Evolutionary conservation across 2,113 vertebrate species (phyloP).

Genomic region (Hyperoodon ampullatus): DNA sequence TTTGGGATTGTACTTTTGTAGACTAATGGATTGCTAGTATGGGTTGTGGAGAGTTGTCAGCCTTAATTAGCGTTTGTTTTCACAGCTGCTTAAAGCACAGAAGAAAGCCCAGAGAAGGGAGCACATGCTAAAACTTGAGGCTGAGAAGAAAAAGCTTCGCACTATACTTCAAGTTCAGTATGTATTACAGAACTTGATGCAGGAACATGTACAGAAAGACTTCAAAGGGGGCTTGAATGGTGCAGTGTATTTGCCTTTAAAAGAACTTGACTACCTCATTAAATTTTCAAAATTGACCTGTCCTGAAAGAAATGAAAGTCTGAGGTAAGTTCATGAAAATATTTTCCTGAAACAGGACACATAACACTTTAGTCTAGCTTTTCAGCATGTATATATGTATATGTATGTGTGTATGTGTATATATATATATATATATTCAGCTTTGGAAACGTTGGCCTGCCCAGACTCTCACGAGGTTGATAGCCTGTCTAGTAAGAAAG

Average conservation of each 20-base stretch:
- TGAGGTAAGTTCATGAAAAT: slow-evolving; percentile 87
- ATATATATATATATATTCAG: not conserved
- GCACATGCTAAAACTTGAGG: slow-evolving; percentile 87
- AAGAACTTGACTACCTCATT: slow-evolving; percentile 91
- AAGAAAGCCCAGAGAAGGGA: slow-evolving; percentile 90
- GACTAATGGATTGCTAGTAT: not conserved
- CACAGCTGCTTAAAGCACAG: slow-evolving; percentile 94
- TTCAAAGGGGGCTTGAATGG: slow-evolving; percentile 89
- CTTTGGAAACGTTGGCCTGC: not conserved
- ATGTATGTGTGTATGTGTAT: not conserved
- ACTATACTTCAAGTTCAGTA: slow-evolving; percentile 93
- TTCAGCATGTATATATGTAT: not conserved
- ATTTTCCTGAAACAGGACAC: not conserved
- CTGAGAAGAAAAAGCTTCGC: slow-evolving; percentile 90
- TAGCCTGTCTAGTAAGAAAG: not conserved
- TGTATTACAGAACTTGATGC: slow-evolving; percentile 90
- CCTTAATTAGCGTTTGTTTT: slow-evolving; percentile 52
- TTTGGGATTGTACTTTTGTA: not conserved
- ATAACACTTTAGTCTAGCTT: not conserved
- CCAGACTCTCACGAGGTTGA: not conserved
- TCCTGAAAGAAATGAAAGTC: slow-evolving; percentile 86
- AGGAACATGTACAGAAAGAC: slow-evolving; percentile 91
- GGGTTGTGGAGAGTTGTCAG: not conserved
- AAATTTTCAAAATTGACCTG: slow-evolving; percentile 91
- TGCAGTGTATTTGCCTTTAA: slow-evolving; percentile 88